Percentiles rank a stretch among this genome's conserved stretches.
Evolutionary conservation across 2,113 vertebrate species (phyloP).

Genomic region (Laticauda laticaudata): DNA sequence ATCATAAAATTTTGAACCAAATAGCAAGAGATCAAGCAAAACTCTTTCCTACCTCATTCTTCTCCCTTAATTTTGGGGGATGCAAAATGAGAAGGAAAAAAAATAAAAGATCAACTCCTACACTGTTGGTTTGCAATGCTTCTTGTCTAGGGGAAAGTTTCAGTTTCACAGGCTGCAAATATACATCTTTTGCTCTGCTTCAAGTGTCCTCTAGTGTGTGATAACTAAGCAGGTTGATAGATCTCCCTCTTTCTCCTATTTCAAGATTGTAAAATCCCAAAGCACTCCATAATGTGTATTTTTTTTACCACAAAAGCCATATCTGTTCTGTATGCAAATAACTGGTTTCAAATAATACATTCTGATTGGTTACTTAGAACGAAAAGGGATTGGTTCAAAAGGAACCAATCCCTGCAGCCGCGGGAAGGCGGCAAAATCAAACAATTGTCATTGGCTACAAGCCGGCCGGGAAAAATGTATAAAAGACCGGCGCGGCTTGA

Average conservation of each 20-base stretch:
- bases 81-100: not conserved
- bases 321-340: too few species aligned
- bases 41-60: conserved; percentile 8
- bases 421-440: too few species aligned
- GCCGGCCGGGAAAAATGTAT: too few species aligned
- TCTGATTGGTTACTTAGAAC: too few species aligned
- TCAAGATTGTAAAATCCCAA: conserved; percentile 40
- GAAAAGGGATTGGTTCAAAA: too few species aligned
- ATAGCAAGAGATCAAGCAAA: conserved; percentile 21
- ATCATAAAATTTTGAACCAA: conserved; percentile 17
- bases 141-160: conserved; percentile 23
- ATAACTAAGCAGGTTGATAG: conserved; percentile 62
- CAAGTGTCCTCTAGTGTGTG: conserved; percentile 94
- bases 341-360: too few species aligned
- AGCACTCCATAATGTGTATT: conserved; percentile 24
- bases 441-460: too few species aligned
- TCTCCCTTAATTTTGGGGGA: conserved; percentile 31
- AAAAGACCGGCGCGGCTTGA: too few species aligned
- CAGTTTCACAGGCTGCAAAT: conserved; percentile 10
- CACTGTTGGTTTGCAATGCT: conserved; percentile 19
- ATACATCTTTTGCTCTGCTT: conserved; percentile 66
- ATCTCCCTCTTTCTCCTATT: conserved; percentile 6
- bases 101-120: not conserved
- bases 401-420: too few species aligned
- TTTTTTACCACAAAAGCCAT: conserved; percentile 22